Base-by-base conservation (phyloP, 2,888 invertebrate genomes). In the Coleophora deauratella region DNA sequence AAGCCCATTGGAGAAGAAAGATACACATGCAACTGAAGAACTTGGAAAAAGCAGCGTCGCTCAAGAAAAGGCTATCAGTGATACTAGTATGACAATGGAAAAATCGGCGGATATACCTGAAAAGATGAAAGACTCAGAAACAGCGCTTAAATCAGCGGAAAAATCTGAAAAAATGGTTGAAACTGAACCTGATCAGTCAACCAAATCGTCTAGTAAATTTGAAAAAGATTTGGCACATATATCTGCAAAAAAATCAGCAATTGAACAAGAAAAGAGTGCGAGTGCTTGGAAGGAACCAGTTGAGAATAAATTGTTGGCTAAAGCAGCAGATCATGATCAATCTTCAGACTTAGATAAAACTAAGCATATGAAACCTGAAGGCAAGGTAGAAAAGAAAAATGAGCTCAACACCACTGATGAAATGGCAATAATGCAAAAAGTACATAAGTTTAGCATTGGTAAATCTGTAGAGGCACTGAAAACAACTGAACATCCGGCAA, bases 301-400 rank as follows among this genome's bases (percentile, higher is more conserved):
- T 6, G 21, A 37, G 9, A 37, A 41, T 2, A 33, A 37, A 9
- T 15, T 34, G 9, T 31, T 42, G 9, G 21, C 27, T 2, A 42
- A 42, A 34, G 35, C 42, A 2, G 30, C n/a, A 9, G 41, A 35
- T 9, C 27, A 38, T 27, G 38, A 7, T 12, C 37, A 37, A 27
- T 8, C 34, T 21, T 30, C 27, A 21, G 34, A 15, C 9, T 11
- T 46, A n/a, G 46, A 49, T 28, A 43, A 43, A 6, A 41, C 44
- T 7, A 31, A 32, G n/a, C 41, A 44, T 12, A 49, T 47, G 47
- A 49, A 49, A 11, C 37, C 47, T 32, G 45, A 37, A 7, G 48
- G 45, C 2, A 14, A 33, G 8, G 1, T 11, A 6, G 27, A 35
- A 8, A 14, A 33, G 9, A 12, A 33, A 6, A 13, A 12, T 21